These are phyloP conservation scores for Pseudochirops cupreus DNA, from an alignment of 2,797 vertebrate species.

Conservation along the genomic window DNA sequence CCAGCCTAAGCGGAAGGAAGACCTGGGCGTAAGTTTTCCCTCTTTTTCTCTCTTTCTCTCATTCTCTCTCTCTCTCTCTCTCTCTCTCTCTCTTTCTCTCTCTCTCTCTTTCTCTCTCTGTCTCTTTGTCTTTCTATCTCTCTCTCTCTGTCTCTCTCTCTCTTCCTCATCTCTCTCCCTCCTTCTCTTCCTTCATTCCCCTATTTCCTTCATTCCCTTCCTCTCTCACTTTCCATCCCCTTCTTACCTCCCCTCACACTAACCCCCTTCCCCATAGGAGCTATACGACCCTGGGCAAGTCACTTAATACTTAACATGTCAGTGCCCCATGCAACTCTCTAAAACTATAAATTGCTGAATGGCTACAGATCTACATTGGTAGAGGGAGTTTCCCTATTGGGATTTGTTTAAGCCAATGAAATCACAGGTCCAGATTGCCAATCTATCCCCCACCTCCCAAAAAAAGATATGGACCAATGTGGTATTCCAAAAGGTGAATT, in stretches of 20 bases:
- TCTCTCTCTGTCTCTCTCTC: background rate
- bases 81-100: background rate
- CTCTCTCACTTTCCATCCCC: background rate
- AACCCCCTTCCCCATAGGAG: background rate
- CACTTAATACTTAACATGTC: too few relatives aligned
- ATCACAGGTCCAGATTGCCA: background rate
- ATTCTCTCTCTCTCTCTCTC: background rate
- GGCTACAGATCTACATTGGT: background rate
- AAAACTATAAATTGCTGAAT: background rate
- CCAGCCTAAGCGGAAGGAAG: background rate
- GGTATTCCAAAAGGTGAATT: background rate
- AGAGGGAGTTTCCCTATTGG: background rate
- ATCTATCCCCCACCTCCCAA: background rate
- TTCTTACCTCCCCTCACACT: background rate
- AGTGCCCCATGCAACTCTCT: background rate
- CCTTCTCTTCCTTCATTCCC: background rate
- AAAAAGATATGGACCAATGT: background rate
- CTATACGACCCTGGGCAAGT: background rate
- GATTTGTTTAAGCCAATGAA: background rate
- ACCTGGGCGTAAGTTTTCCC: background rate
- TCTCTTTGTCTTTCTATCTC: too few relatives aligned
- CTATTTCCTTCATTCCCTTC: too few relatives aligned
- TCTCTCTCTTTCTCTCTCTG: background rate
- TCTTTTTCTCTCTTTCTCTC: background rate
- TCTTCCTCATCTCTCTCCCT: background rate